These are phyloP conservation scores for Meiosimyza platycephala DNA, from an alignment of 2,888 invertebrate species.

Conservation along the genomic window DNA sequence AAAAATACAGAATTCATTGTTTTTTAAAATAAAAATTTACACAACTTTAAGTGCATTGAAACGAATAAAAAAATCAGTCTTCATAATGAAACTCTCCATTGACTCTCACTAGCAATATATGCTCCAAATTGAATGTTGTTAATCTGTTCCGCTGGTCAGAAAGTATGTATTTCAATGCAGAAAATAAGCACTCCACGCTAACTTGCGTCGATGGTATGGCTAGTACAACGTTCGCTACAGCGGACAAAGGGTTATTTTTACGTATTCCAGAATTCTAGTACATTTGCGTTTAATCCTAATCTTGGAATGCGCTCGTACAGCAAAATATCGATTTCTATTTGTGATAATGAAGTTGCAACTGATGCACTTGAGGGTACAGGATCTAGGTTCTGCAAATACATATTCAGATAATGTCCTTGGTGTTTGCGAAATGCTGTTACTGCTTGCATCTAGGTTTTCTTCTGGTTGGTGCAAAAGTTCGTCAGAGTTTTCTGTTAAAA, in stretches of 20 bases:
- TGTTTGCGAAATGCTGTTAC: constrained; percentile 15
- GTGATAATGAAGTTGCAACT: constrained; percentile 10
- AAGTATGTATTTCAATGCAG: constrained; percentile 38
- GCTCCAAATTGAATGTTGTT: constrained; percentile 27
- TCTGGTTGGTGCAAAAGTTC: background rate
- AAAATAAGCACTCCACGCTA: constrained; percentile 42
- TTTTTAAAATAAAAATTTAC: too few species aligned
- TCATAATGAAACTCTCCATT: constrained; percentile 39
- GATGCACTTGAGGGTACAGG: constrained; percentile 13
- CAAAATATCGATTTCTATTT: too few species aligned
- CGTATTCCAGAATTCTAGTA: constrained; percentile 41
- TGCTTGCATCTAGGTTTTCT: constrained; percentile 22
- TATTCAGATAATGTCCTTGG: constrained; percentile 41
- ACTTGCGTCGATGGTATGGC: constrained; percentile 42
- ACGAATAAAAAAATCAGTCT: constrained; percentile 9
- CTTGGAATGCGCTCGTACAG: too few species aligned
- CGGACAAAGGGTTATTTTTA: constrained; percentile 41
- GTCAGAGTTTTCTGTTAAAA: background rate
- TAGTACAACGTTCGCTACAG: constrained; percentile 32
- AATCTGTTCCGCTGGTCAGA: constrained; percentile 31
- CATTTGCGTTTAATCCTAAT: constrained; percentile 32
- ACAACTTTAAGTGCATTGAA: background rate
- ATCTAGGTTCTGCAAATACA: constrained; percentile 40
- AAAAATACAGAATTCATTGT: too few species aligned
- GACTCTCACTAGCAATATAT: constrained; percentile 37